Base-by-base conservation (phyloP, 2,113 vertebrate species). In the Leucosticte australis region DNA sequence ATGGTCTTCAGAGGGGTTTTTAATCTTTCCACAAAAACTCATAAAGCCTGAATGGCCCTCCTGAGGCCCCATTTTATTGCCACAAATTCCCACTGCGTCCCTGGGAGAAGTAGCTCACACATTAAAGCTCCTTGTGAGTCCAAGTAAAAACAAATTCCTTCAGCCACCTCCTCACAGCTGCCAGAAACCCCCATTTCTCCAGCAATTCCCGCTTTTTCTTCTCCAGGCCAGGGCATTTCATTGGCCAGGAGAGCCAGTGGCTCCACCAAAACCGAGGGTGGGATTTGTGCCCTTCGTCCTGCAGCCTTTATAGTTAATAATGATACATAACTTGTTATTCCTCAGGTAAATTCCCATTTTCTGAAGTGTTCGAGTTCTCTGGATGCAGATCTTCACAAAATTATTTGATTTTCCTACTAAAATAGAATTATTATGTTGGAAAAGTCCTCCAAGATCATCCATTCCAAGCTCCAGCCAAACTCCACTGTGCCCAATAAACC, bases 11-110 rank as follows among this genome's bases (percentile, higher is more conserved):
- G 89, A 74, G 50, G 93, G 78, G 59, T 60, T 94, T 96, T 96
- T 92, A 95, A 94, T 63, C 91, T 86, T 80, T 15, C 91, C 89
- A 87, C 89, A 85, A 91, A 87, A 91, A 10, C 85, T 89, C 88
- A 85, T 90, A 89, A 95, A 95, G 63, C 7, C 39, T 62, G 87
- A 95, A 94, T 65, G 37, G 78, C 63, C 93, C 94, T 77, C 95
- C 93, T 18, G 85, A 91, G 95, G 78, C 50, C 59, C 24, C 9
- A 0, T 62, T 90, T 96, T 73, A 95, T 88, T 92, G 82, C 91
- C 84, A 69, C 26, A 19, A 62, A 94, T 95, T 95, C 91, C 70
- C 81, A 35, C 39, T 42, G 55, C 30, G 11, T 60, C 91, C 84
- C 94, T 35, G 42, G 87, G 93, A 96, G 94, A 65, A 92, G 95